These are phyloP conservation scores for Pseudonaja textilis DNA, from an alignment of 2,113 vertebrate genomes.

Conservation along the genomic window DNA sequence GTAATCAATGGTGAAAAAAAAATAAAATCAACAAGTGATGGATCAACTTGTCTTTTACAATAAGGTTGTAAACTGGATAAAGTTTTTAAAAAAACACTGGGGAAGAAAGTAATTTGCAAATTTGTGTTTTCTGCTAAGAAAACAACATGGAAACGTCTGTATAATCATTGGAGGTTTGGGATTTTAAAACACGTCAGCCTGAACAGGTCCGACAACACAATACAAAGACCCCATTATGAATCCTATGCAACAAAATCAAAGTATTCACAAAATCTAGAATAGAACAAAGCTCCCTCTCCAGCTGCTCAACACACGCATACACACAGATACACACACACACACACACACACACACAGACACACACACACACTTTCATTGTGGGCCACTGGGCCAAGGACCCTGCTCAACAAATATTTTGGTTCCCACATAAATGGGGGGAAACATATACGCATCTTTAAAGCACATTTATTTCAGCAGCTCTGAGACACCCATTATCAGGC, in stretches of 20 bases:
- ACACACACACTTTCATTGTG: not conserved
- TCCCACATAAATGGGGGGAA: not conserved
- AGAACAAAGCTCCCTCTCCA: not conserved
- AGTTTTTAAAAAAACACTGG: not conserved
- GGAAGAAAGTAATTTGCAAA: not conserved
- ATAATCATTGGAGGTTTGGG: not conserved
- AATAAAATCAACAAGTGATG: not conserved
- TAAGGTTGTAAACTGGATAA: not conserved
- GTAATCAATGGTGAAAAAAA: not conserved
- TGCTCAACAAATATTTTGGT: not conserved
- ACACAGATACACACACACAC: not conserved
- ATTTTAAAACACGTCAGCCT: not conserved
- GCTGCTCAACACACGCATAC: not conserved
- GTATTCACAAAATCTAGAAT: not conserved
- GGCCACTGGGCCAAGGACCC: not conserved
- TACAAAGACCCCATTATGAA: not conserved
- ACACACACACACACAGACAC: not conserved
- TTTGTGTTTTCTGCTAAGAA: not conserved
- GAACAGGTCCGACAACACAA: not conserved
- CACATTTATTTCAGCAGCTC: not conserved
- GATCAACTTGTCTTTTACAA: not conserved
- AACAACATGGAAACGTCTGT: not conserved
- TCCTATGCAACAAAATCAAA: not conserved
- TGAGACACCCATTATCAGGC: not conserved
- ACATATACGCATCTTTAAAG: not conserved